Conservation (phyloP, 2,113 vertebrate genomes). For the Passer montanus region DNA sequence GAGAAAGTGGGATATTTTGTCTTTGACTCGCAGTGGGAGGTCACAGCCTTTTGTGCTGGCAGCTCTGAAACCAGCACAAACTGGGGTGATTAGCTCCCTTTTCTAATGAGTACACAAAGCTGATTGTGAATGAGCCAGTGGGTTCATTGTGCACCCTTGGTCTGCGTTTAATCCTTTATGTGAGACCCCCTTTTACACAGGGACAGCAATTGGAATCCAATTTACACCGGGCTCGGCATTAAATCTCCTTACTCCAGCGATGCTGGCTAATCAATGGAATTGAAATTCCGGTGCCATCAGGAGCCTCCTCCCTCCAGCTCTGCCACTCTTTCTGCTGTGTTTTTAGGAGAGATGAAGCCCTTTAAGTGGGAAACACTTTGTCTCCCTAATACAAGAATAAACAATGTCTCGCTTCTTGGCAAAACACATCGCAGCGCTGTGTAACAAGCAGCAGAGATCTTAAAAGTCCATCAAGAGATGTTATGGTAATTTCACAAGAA, state of each 20-base stretch:
- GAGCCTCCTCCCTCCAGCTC: constrained; percentile 21
- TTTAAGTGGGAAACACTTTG: constrained; percentile 52
- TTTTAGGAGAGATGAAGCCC: constrained; percentile 45
- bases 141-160: constrained; percentile 64
- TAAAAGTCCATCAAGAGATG: constrained; percentile 43
- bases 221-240: constrained; percentile 35
- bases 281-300: constrained; percentile 28
- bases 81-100: constrained; percentile 61
- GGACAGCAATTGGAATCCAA: constrained; percentile 65
- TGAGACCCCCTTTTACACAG: constrained; percentile 44
- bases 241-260: constrained; percentile 30
- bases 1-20: constrained; percentile 21
- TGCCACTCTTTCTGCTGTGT: not conserved
- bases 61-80: constrained; percentile 55
- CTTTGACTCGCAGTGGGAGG: constrained; percentile 55
- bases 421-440: not conserved
- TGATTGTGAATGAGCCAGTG: constrained; percentile 67
- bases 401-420: constrained; percentile 50
- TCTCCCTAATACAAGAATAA: constrained; percentile 63
- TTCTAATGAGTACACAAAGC: constrained; percentile 69
- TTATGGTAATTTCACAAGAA: constrained; percentile 26
- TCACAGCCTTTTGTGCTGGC: constrained; percentile 57
- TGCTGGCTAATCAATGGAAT: constrained; percentile 52
- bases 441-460: constrained; percentile 44
- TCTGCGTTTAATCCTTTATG: constrained; percentile 64